Evolutionary conservation across 2,888 invertebrate species (phyloP).

Genomic region (Epinotia bilunana): DNA sequence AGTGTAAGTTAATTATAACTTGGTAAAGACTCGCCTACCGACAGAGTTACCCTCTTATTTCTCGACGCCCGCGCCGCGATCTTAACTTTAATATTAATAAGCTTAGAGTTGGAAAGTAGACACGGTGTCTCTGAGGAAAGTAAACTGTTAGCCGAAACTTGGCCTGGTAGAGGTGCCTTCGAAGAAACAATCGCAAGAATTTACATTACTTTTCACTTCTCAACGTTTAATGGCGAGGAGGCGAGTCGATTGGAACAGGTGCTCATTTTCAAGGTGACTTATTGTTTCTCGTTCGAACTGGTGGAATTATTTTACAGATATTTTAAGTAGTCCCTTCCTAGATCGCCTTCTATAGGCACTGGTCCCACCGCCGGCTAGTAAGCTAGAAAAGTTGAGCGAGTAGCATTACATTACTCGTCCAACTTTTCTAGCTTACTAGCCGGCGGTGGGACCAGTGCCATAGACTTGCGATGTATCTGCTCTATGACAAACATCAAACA

Average conservation of each 20-base stretch:
- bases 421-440: too few species aligned
- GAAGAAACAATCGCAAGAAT: slow-evolving; percentile 21
- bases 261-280: neutral
- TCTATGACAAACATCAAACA: too few species aligned
- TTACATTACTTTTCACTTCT: slow-evolving; percentile 26
- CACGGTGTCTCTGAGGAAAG: slow-evolving; percentile 39
- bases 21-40: slow-evolving; percentile 52
- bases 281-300: neutral
- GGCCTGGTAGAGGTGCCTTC: slow-evolving; percentile 1
- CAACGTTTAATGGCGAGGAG: slow-evolving; percentile 21
- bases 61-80: slow-evolving; percentile 51
- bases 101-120: slow-evolving; percentile 53
- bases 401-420: too few species aligned
- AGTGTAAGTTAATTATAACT: slow-evolving; percentile 64
- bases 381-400: too few species aligned
- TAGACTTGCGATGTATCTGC: too few species aligned
- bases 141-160: slow-evolving; percentile 34
- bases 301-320: neutral
- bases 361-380: too few species aligned
- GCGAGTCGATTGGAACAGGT: neutral
- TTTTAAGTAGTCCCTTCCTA: too few species aligned
- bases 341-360: too few species aligned
- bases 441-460: too few species aligned
- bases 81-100: slow-evolving; percentile 62
- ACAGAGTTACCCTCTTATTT: slow-evolving; percentile 54